phyloP scores from a whole-genome alignment of 1,140 invertebrate species.

The Drosophila sp. region DNA sequence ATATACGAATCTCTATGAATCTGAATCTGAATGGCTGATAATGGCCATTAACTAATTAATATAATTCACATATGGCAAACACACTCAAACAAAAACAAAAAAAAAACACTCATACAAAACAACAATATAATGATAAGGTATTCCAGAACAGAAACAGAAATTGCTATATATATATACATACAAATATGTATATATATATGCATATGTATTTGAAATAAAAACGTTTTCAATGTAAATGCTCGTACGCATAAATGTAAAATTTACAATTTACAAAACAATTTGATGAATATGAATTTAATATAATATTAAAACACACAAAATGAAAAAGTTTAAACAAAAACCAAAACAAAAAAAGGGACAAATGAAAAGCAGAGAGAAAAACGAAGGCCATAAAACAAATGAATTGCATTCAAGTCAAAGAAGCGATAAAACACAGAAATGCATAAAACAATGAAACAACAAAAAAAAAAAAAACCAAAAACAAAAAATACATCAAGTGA shows the following conservation, averaged over 20 bases:
- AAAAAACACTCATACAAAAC: slow-evolving; percentile 26
- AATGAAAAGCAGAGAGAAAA: slow-evolving; percentile 27
- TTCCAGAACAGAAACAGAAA: slow-evolving; percentile 30
- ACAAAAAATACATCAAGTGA: slow-evolving; percentile 66
- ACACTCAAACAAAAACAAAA: slow-evolving; percentile 1
- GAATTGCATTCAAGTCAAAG: slow-evolving; percentile 21
- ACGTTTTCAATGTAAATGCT: slow-evolving; percentile 74
- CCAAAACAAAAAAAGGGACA: slow-evolving; percentile 20
- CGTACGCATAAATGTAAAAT: slow-evolving; percentile 64
- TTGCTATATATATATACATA: slow-evolving; percentile 23
- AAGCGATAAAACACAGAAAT: slow-evolving; percentile 44
- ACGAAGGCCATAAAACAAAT: slow-evolving; percentile 12
- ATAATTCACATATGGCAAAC: slow-evolving; percentile 42
- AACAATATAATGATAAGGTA: slow-evolving; percentile 20
- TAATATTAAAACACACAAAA: slow-evolving; percentile 34
- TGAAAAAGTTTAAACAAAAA: slow-evolving; percentile 28
- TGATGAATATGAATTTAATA: slow-evolving; percentile 77
- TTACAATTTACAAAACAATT: slow-evolving; percentile 65
- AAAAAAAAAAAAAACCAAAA: neutral
- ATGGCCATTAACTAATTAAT: slow-evolving; percentile 62
- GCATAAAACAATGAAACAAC: slow-evolving; percentile 40
- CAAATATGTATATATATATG: neutral
- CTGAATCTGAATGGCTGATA: slow-evolving; percentile 38
- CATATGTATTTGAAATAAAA: slow-evolving; percentile 31
- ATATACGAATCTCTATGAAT: slow-evolving; percentile 34